phyloP scores from a whole-genome alignment of 2,113 vertebrate genomes.

The Phyllopteryx taeniolatus region DNA sequence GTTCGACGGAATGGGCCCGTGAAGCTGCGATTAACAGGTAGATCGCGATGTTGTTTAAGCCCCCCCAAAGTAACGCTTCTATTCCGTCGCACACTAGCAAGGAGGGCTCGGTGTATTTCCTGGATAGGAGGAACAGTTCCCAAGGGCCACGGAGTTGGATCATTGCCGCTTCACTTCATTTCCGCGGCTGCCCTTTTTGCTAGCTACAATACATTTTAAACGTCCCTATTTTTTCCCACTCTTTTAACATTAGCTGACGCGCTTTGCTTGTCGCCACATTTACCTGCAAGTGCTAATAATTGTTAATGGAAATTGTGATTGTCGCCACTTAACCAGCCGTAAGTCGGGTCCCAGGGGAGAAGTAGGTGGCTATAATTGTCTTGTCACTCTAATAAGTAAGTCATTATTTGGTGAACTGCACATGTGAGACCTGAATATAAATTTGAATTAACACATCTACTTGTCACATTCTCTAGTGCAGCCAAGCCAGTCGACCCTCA shows the following conservation, averaged over 20 bases:
- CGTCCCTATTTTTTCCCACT: too few species aligned
- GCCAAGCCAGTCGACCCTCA: background rate
- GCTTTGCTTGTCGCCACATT: background rate
- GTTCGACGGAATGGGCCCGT: slow-evolving; percentile 92
- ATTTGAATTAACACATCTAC: background rate
- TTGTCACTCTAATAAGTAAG: background rate
- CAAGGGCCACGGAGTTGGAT: slow-evolving; percentile 42
- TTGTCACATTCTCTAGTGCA: background rate
- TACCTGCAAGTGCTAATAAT: slow-evolving; percentile 1
- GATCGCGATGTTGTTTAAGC: slow-evolving; percentile 42
- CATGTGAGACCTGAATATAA: background rate
- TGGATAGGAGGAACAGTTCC: slow-evolving; percentile 44
- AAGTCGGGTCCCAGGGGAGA: slow-evolving; percentile 23
- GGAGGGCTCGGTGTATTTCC: slow-evolving; percentile 53
- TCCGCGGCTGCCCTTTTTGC: background rate
- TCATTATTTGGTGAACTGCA: background rate
- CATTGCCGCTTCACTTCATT: slow-evolving; percentile 15
- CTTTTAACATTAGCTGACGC: background rate
- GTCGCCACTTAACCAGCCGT: slow-evolving; percentile 35
- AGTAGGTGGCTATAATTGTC: slow-evolving; percentile 9
- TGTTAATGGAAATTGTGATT: slow-evolving; percentile 43
- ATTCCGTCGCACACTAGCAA: slow-evolving; percentile 35
- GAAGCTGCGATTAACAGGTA: slow-evolving; percentile 96
- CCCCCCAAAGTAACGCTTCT: slow-evolving; percentile 20
- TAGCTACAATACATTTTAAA: background rate